A percentile compares a stretch with the other conserved stretches of the same genome.
phyloP scores from a whole-genome alignment of 2,113 vertebrate species.

The Tylochromis polylepis region DNA sequence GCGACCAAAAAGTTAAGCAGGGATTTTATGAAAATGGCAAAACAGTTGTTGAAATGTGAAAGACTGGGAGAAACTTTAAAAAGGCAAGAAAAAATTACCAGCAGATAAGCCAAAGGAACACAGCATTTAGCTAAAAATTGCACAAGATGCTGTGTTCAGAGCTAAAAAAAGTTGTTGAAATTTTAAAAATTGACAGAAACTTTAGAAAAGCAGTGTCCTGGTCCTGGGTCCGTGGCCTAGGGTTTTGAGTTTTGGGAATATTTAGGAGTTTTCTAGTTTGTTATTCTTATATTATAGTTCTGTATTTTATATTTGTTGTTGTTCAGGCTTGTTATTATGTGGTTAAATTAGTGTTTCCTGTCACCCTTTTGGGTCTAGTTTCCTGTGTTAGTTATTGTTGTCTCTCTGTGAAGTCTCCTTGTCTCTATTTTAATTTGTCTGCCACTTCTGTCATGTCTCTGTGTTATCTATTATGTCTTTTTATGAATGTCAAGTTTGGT shows the following conservation, averaged over 20 bases:
- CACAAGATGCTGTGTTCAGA: not conserved
- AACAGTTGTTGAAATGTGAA: accelerated
- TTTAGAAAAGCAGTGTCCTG: not conserved
- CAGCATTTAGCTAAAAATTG: not conserved
- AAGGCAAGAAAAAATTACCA: not conserved
- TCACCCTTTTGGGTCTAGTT: not conserved
- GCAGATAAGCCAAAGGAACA: not conserved
- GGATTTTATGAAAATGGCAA: too few relatives aligned
- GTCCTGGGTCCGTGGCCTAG: not conserved
- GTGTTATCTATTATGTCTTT: not conserved
- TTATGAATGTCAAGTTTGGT: not conserved
- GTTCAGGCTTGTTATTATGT: not conserved
- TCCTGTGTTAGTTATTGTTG: not conserved
- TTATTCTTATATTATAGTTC: not conserved
- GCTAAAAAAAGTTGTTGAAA: not conserved
- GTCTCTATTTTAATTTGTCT: not conserved
- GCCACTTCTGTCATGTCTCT: not conserved
- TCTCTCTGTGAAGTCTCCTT: not conserved
- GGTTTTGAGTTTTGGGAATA: not conserved
- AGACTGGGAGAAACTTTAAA: not conserved
- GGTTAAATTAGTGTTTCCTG: not conserved
- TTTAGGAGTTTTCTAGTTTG: not conserved
- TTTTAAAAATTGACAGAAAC: not conserved
- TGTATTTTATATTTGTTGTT: not conserved
- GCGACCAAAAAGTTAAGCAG: too few relatives aligned